These are phyloP conservation scores for Etheostoma spectabile DNA, from an alignment of 2,113 vertebrate species.

Conservation along the genomic window DNA sequence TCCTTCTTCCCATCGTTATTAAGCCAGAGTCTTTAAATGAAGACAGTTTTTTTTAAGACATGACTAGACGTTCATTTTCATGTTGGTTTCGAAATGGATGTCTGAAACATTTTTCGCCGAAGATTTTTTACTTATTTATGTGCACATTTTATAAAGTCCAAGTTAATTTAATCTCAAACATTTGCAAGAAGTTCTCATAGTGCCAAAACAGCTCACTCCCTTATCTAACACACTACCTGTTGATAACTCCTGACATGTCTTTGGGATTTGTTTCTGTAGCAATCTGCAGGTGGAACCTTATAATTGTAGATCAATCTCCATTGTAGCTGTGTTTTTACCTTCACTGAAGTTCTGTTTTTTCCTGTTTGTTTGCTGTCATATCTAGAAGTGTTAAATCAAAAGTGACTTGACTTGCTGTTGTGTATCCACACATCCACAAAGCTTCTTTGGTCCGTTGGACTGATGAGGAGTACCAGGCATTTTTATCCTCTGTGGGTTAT, in stretches of 20 bases:
- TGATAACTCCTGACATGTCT: slow-evolving; percentile 39
- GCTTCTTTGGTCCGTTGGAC: neutral
- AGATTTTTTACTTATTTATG: neutral
- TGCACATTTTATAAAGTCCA: neutral
- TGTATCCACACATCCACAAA: neutral
- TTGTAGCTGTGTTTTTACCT: neutral
- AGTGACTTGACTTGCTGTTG: neutral
- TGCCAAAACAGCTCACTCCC: neutral
- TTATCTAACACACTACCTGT: slow-evolving; percentile 53
- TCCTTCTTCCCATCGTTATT: neutral
- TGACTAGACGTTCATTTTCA: neutral
- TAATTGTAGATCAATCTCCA: slow-evolving; percentile 16
- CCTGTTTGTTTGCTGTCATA: neutral
- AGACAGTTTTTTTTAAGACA: neutral
- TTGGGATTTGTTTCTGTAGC: slow-evolving; percentile 9
- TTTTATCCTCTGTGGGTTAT: slow-evolving; percentile 1
- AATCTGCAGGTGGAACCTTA: neutral
- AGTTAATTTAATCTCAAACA: slow-evolving; percentile 19
- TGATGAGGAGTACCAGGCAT: neutral
- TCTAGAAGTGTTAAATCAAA: slow-evolving; percentile 4
- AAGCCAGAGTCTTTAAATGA: neutral
- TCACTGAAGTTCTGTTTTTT: neutral
- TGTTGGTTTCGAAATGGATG: neutral
- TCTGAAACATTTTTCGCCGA: neutral
- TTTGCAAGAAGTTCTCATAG: slow-evolving; percentile 12